phyloP scores from a whole-genome alignment of 2,113 vertebrate species.

The Pontoporia blainvillei region DNA sequence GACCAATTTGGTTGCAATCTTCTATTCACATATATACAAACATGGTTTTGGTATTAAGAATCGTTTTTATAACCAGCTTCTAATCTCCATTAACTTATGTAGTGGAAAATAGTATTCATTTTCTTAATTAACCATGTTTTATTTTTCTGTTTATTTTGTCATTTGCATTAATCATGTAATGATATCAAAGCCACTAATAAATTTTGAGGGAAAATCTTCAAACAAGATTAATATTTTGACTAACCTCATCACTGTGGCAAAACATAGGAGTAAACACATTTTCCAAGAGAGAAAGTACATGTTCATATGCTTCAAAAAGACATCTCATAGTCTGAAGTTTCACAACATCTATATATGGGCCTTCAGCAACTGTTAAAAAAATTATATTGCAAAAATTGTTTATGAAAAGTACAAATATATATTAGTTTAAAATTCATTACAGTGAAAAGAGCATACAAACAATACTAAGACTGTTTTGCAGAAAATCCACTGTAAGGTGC shows the following conservation, averaged over 20 bases:
- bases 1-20: background rate
- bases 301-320: constrained; percentile 97
- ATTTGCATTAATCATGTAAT: constrained; percentile 1
- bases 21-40: background rate
- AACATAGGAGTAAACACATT: constrained; percentile 97
- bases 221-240: constrained; percentile 11
- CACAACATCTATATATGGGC: constrained; percentile 89
- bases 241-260: constrained; percentile 97
- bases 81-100: background rate
- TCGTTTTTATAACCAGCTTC: background rate
- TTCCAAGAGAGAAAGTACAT: constrained; percentile 94
- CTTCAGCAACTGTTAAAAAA: constrained; percentile 86
- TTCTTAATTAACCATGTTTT: background rate
- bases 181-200: background rate
- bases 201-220: constrained; percentile 2
- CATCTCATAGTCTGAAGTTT: constrained; percentile 94
- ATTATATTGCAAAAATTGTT: background rate
- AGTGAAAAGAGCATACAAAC: background rate
- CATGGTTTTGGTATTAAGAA: background rate
- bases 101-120: background rate
- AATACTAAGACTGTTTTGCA: background rate
- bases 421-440: constrained; percentile 38
- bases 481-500: background rate
- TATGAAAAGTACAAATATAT: background rate
- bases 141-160: constrained; percentile 25